Percentiles rank a stretch among this genome's conserved stretches.
Conservation (phyloP, 1,140 invertebrate genomes). For the Tetranychus cinnabarinus region DNA sequence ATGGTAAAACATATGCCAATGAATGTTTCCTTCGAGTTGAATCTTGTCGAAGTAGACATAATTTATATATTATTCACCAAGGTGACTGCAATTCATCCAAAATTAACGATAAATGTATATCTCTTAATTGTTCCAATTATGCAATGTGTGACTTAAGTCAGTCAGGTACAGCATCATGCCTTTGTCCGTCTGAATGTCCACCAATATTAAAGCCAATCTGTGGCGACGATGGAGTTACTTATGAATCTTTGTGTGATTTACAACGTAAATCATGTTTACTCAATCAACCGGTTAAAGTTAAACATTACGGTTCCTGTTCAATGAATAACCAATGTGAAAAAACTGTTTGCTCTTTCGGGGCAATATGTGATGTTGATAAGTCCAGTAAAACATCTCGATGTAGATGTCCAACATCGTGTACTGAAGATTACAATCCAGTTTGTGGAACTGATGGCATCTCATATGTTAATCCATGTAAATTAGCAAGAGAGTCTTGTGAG, state of each 20-base stretch:
- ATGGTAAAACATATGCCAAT: slow-evolving; percentile 55
- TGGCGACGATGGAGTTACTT: slow-evolving; percentile 36
- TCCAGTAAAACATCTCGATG: slow-evolving; percentile 38
- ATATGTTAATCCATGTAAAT: slow-evolving; percentile 62
- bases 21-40: slow-evolving; percentile 52
- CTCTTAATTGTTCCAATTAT: slow-evolving; percentile 41
- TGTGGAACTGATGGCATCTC: slow-evolving; percentile 64
- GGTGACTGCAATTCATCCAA: slow-evolving; percentile 43
- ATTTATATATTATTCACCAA: slow-evolving; percentile 46
- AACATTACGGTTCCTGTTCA: slow-evolving; percentile 45
- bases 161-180: slow-evolving; percentile 52
- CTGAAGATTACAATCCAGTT: slow-evolving; percentile 54
- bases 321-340: slow-evolving; percentile 33
- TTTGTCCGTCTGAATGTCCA: slow-evolving; percentile 46
- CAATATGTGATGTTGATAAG: slow-evolving; percentile 40
- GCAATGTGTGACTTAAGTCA: slow-evolving; percentile 59
- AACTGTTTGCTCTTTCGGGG: slow-evolving; percentile 45
- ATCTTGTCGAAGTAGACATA: slow-evolving; percentile 41
- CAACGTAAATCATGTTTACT: slow-evolving; percentile 40
- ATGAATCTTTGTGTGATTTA: slow-evolving; percentile 41
- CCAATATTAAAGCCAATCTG: slow-evolving; percentile 45
- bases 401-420: slow-evolving; percentile 49
- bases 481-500: slow-evolving; percentile 49
- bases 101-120: slow-evolving; percentile 57
- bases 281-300: slow-evolving; percentile 37